Conservation (phyloP, 2,888 invertebrate genomes). For the Trimorus sp. region DNA sequence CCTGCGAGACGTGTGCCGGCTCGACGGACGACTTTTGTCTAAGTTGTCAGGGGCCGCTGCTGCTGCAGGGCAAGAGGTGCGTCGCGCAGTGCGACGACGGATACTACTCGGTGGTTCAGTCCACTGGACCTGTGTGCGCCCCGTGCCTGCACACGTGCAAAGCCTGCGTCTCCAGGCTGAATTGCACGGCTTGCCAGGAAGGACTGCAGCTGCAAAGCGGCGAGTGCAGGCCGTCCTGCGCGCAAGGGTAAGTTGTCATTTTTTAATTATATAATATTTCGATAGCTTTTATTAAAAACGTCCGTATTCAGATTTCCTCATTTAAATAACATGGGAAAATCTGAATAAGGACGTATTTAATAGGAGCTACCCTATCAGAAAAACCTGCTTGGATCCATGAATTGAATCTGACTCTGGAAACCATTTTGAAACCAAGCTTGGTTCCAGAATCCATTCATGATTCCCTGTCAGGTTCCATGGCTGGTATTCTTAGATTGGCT, state of each 20-base stretch:
- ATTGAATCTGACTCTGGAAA: no score
- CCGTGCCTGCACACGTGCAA: conserved; percentile 91
- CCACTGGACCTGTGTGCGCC: conserved; percentile 83
- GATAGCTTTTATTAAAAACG: no score
- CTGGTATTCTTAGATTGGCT: no score
- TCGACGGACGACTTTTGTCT: conserved; percentile 88
- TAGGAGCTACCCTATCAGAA: no score
- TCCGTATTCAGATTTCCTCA: no score
- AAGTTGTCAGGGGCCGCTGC: conserved; percentile 88
- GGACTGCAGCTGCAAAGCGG: conserved; percentile 91
- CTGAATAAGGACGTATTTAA: no score
- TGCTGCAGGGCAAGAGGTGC: conserved; percentile 88
- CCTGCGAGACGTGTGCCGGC: conserved; percentile 92
- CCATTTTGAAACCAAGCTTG: no score
- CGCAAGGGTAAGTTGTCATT: conserved; percentile 83
- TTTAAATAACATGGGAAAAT: no score
- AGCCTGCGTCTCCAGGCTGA: conserved; percentile 89
- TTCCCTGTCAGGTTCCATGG: no score
- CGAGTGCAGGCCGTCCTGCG: conserved; percentile 91
- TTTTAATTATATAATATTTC: no score
- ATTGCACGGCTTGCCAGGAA: conserved; percentile 90
- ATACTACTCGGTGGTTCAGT: conserved; percentile 87
- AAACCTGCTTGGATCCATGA: no score
- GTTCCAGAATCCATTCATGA: no score
- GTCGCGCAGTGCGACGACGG: conserved; percentile 89